Evolutionary conservation across 2,797 vertebrate species (phyloP), one percentile per base, ranked within the genome.

Genomic region (Acestrorhynchus altus): DNA sequence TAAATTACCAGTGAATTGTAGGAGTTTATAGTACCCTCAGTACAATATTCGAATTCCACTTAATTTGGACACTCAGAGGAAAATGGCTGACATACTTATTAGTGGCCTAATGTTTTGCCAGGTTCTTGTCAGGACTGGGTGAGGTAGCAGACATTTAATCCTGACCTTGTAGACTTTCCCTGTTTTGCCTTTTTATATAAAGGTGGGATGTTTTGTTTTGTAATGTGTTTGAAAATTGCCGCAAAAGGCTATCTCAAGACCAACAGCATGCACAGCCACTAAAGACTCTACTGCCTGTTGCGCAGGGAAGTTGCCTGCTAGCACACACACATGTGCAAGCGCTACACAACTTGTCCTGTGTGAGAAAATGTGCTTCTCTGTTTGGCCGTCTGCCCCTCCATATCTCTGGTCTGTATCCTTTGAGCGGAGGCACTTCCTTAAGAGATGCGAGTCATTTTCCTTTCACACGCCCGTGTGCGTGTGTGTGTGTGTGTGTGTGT

Each of bases 401-500:
- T 77, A 75, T 80, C 71, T 72, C 80, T 72, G 56, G 56, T 72
- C 20, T 59, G 71, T 73, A 77, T 82, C 77, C 71, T 67, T 66
- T 42, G 63, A 78, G 67, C 39, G 54, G 77, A 80, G 74, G 54
- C 77, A 71, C 18, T 80, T 80, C 79, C 76, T 74, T 72, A 68
- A 71, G 77, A 78, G 71, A 82, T 68, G 71, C 42, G 39, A 72
- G 77, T 47, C 26, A 39, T 78, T 84, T 82, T 72, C 74, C 81
- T 78, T 83, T 83, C 83, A 78, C 81, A 86, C 67, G 83, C 72
- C 56, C 18, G 35, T 64, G 77, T 61, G 76, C 79, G 69, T 54
- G 47, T 51, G 9, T 54, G 35, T 75, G 68, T 70, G 4, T 54
- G 51, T 54, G 51, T 54, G 51, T 22, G 51, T 22, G n/a, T 22